A percentile compares a stretch with the other conserved stretches of the same genome.
Evolutionary conservation across 1,140 invertebrate genomes (phyloP).

Genomic region (Scaptomyza graminum): DNA sequence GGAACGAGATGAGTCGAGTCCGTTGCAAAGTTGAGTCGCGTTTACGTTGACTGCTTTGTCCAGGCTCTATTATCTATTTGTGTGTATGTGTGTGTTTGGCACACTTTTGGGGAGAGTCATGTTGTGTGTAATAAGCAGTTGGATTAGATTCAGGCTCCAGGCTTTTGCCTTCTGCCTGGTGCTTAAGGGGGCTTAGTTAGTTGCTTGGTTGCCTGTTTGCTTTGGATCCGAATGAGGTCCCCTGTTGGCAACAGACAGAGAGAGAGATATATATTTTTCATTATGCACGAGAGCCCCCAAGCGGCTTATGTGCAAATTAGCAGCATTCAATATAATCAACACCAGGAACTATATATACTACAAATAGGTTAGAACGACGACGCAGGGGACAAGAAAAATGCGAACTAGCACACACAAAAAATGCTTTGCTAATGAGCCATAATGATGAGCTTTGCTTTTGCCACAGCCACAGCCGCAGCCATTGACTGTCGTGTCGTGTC

Average conservation of each 20-base stretch:
- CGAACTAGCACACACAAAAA: conserved; percentile 59
- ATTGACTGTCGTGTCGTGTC: conserved; percentile 19
- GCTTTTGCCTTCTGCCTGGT: conserved; percentile 14
- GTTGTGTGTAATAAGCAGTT: conserved; percentile 72
- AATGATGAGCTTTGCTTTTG: conserved; percentile 73
- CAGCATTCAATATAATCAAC: conserved; percentile 75
- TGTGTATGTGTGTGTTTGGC: conserved; percentile 25
- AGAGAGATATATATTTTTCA: conserved; percentile 47
- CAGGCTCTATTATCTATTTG: conserved; percentile 31
- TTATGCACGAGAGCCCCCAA: conserved; percentile 55
- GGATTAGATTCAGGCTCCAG: conserved; percentile 51
- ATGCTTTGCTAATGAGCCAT: conserved; percentile 81
- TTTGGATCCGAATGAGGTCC: conserved; percentile 45
- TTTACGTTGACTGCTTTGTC: conserved; percentile 2
- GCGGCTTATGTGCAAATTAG: conserved; percentile 75
- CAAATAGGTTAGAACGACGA: not conserved
- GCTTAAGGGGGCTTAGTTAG: conserved; percentile 49
- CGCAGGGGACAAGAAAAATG: conserved; percentile 12
- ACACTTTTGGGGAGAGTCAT: conserved; percentile 42
- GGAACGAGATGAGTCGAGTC: conserved; percentile 40
- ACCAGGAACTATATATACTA: conserved; percentile 1
- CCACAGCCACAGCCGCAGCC: conserved; percentile 13
- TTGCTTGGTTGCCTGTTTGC: conserved; percentile 19
- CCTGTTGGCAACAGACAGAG: conserved; percentile 41
- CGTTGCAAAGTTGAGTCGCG: conserved; percentile 1